Percentiles rank a stretch among this genome's conserved stretches.
Conservation (phyloP, 2,888 invertebrate species). For the Ormyrus thymus region DNA sequence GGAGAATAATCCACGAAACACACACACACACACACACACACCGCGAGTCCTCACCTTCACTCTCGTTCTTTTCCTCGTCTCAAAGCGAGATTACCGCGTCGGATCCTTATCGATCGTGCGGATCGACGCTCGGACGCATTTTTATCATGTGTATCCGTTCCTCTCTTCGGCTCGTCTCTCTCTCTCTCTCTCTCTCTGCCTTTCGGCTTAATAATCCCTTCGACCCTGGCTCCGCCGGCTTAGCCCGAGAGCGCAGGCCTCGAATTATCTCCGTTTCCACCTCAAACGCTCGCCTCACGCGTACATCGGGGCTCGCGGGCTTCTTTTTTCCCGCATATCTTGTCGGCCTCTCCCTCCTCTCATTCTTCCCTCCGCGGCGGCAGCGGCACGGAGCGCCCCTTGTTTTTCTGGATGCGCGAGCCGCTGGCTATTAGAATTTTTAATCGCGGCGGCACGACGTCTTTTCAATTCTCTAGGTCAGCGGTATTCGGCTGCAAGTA, state of each 20-base stretch:
- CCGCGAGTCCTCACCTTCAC: slow-evolving; percentile 15
- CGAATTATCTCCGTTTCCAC: slow-evolving; percentile 54
- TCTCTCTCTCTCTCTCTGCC: slow-evolving; percentile 52
- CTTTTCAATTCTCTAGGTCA: slow-evolving; percentile 29
- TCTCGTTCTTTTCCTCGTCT: slow-evolving; percentile 14
- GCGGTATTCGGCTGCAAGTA: neutral
- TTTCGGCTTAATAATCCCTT: slow-evolving; percentile 45
- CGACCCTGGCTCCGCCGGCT: slow-evolving; percentile 49
- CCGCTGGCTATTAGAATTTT: slow-evolving; percentile 12
- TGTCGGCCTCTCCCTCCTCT: slow-evolving; percentile 23
- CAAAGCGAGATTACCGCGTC: neutral
- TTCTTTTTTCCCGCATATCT: slow-evolving; percentile 57
- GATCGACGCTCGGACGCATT: slow-evolving; percentile 22
- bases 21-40: neutral
- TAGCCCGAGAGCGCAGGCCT: slow-evolving; percentile 32
- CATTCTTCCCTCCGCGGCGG: slow-evolving; percentile 22
- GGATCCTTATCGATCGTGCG: slow-evolving; percentile 16
- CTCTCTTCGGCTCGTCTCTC: slow-evolving; percentile 39
- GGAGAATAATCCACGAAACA: slow-evolving; percentile 22
- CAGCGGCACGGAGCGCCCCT: neutral
- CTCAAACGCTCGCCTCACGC: slow-evolving; percentile 26
- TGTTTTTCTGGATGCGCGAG: neutral
- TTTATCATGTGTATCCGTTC: slow-evolving; percentile 38
- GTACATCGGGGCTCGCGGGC: slow-evolving; percentile 29
- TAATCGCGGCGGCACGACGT: neutral